Percentiles rank a stretch among this genome's conserved stretches.
Conservation (phyloP, 2,113 vertebrate species). For the Casuarius casuarius region DNA sequence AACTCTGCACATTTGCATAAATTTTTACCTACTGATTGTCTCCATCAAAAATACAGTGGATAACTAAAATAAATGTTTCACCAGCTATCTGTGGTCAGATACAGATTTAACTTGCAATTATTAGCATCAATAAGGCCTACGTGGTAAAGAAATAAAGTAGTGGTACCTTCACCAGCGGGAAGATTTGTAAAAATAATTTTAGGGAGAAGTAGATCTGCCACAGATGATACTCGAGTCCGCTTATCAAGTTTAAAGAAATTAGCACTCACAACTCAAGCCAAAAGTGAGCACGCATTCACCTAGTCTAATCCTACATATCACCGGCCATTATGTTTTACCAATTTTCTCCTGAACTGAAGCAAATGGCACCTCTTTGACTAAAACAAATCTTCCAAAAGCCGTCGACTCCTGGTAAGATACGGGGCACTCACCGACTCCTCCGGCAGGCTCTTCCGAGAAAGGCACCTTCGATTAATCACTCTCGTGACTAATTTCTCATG, state of each 20-base stretch:
- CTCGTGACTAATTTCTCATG: neutral
- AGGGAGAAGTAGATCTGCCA: neutral
- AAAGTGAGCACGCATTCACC: neutral
- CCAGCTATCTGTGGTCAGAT: conserved; percentile 2
- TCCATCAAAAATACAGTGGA: neutral
- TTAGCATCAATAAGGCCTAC: neutral
- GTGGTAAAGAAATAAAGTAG: neutral
- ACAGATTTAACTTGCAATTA: neutral
- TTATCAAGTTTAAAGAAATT: neutral
- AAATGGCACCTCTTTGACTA: neutral
- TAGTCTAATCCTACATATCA: neutral
- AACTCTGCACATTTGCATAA: conserved; percentile 58
- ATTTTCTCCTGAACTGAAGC: neutral
- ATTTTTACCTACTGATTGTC: conserved; percentile 48
- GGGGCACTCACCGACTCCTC: neutral
- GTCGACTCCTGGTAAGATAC: neutral
- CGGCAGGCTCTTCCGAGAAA: neutral
- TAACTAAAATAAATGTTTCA: neutral
- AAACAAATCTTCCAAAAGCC: neutral
- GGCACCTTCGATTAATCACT: neutral
- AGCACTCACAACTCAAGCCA: neutral
- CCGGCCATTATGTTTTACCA: accelerated
- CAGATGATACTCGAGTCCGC: neutral
- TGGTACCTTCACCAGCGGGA: neutral
- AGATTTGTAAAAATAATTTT: neutral